Evolutionary conservation across 2,888 invertebrate genomes (phyloP).

Genomic region (Cephus rjabovi): DNA sequence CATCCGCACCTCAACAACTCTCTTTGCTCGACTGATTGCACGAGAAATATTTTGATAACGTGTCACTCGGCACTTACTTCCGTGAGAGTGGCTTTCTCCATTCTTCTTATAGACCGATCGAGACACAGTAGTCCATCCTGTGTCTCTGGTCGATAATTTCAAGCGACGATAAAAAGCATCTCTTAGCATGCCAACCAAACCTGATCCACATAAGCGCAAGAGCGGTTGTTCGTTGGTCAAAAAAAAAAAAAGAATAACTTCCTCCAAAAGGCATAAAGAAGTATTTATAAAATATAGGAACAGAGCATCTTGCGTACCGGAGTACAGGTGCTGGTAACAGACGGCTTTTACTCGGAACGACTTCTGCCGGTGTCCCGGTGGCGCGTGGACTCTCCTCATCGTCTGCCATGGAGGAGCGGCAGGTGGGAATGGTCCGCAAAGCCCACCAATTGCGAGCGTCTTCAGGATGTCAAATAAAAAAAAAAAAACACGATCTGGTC

Average conservation of each 20-base stretch:
- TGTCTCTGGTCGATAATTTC: not conserved
- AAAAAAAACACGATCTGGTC: not conserved
- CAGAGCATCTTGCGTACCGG: constrained; percentile 1
- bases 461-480: constrained; percentile 13
- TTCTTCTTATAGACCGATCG: not conserved
- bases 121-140: too few species aligned
- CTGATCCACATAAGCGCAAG: not conserved
- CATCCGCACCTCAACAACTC: not conserved
- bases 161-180: not conserved
- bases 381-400: constrained; percentile 1
- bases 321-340: constrained; percentile 45
- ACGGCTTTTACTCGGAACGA: constrained; percentile 31
- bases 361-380: not conserved
- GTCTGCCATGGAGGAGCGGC: constrained; percentile 34
- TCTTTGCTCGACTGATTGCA: not conserved
- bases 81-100: not conserved
- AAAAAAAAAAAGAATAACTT: not conserved
- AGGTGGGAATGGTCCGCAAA: constrained; percentile 41
- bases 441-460: constrained; percentile 39
- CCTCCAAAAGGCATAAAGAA: constrained; percentile 1
- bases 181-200: not conserved
- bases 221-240: not conserved
- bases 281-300: constrained; percentile 2
- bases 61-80: not conserved
- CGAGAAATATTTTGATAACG: constrained; percentile 1